A percentile compares a stretch with the other conserved stretches of the same genome.
Evolutionary conservation across 2,797 vertebrate species (phyloP).

Genomic region (Megalops cyprinoides): DNA sequence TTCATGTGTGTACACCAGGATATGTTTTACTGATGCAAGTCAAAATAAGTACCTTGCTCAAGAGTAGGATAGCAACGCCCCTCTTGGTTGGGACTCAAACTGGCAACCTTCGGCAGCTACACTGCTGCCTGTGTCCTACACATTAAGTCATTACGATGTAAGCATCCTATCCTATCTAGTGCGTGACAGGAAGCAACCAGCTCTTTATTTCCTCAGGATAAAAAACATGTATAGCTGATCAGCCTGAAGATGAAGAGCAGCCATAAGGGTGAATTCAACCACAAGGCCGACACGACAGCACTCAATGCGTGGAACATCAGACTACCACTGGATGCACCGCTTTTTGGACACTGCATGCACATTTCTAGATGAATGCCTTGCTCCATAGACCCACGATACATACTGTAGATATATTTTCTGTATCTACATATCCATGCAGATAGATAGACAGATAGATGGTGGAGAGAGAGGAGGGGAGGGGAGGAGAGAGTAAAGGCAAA

Average conservation of each 20-base stretch:
- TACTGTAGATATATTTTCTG: too few relatives aligned
- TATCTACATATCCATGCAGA: neutral
- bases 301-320: neutral
- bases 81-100: too few relatives aligned
- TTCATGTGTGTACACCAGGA: too few relatives aligned
- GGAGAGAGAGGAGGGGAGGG: neutral
- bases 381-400: neutral
- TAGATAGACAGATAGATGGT: slow-evolving; percentile 1
- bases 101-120: too few relatives aligned
- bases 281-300: neutral
- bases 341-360: neutral
- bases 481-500: slow-evolving; percentile 11
- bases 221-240: neutral
- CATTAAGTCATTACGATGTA: too few relatives aligned
- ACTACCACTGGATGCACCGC: neutral
- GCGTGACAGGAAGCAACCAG: neutral
- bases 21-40: too few relatives aligned
- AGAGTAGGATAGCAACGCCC: too few relatives aligned
- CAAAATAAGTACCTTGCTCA: too few relatives aligned
- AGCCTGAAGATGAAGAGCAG: neutral
- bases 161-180: too few relatives aligned
- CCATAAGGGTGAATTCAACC: neutral
- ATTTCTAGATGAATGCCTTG: neutral
- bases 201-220: neutral
- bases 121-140: too few relatives aligned